These are phyloP conservation scores for Pyxicephalus adspersus DNA, from an alignment of 2,113 vertebrate species.

Conservation along the genomic window DNA sequence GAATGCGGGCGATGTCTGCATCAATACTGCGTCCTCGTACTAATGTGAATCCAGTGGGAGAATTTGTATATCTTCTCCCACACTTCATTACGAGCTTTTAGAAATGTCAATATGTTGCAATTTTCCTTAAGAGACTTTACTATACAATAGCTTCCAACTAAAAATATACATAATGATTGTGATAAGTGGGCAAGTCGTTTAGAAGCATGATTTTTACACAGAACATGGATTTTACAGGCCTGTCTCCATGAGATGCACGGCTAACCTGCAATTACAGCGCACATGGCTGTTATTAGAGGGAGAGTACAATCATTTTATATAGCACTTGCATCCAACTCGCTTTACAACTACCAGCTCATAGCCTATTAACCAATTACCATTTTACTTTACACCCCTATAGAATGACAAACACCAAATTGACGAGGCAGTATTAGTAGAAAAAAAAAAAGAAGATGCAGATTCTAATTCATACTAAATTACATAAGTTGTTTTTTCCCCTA, in stretches of 20 bases:
- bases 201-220: slow-evolving; percentile 57
- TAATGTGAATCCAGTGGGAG: slow-evolving; percentile 23
- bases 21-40: background rate
- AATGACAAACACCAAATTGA: slow-evolving; percentile 9
- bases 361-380: slow-evolving; percentile 43
- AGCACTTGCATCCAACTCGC: slow-evolving; percentile 11
- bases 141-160: slow-evolving; percentile 46
- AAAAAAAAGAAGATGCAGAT: background rate
- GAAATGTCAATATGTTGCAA: slow-evolving; percentile 53
- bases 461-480: background rate
- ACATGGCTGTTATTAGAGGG: slow-evolving; percentile 53
- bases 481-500: too few species aligned
- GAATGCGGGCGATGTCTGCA: background rate
- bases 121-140: slow-evolving; percentile 53
- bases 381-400: slow-evolving; percentile 6
- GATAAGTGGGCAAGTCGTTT: slow-evolving; percentile 52
- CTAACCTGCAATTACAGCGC: slow-evolving; percentile 49
- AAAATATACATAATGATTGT: slow-evolving; percentile 54
- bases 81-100: slow-evolving; percentile 51
- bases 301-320: slow-evolving; percentile 46
- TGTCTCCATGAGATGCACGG: slow-evolving; percentile 45
- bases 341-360: slow-evolving; percentile 14
- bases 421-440: background rate
- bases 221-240: slow-evolving; percentile 56
- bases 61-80: slow-evolving; percentile 37